Conservation (phyloP, 2,888 invertebrate species). For the Lordiphosa fenestrarum region DNA sequence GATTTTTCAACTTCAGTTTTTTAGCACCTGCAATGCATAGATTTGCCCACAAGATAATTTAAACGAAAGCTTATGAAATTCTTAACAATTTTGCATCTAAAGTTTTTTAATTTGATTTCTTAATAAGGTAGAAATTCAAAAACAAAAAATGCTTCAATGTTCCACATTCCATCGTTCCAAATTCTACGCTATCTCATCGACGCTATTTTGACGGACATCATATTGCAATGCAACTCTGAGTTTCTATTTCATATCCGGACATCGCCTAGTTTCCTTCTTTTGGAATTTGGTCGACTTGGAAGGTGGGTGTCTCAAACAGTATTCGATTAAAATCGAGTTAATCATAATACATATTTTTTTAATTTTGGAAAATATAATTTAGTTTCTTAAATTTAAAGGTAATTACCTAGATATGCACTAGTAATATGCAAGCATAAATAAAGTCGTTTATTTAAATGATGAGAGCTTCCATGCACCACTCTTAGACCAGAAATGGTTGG, state of each 20-base stretch:
- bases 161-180: no score
- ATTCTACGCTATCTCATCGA: no score
- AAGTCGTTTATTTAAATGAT: slow-evolving; percentile 42
- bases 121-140: no score
- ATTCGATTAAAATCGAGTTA: not conserved
- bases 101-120: no score
- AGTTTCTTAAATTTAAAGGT: not conserved
- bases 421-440: not conserved
- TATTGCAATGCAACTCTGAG: slow-evolving; percentile 15
- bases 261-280: slow-evolving; percentile 49
- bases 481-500: slow-evolving; percentile 49
- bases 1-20: no score
- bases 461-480: slow-evolving; percentile 76
- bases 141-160: no score
- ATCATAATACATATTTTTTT: not conserved
- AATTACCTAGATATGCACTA: not conserved
- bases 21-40: no score
- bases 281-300: slow-evolving; percentile 49
- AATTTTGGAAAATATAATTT: not conserved
- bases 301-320: slow-evolving; percentile 50
- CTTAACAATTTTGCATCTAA: no score
- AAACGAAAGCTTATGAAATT: no score
- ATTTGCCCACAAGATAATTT: no score
- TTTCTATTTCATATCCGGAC: not conserved
- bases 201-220: no score